Evolutionary conservation across 2,888 invertebrate genomes (phyloP), one percentile per base, ranked within the genome.

Genomic region (Epirrita christyi): DNA sequence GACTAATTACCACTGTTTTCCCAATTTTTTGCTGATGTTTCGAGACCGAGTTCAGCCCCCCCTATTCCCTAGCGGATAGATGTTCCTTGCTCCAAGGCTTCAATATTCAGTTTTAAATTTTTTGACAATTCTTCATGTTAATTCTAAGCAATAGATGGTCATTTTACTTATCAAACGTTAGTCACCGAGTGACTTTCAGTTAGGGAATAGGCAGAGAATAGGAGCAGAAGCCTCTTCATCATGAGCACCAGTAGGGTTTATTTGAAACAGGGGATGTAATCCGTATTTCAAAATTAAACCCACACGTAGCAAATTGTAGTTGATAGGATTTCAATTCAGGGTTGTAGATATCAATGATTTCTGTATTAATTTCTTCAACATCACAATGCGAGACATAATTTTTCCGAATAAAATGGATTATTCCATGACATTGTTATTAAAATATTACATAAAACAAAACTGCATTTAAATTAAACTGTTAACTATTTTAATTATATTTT

Each of bases 381-480:
- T 61, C 34, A 48, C 48, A 53, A n/a, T 42, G 43, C 15, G 27
- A 47, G 11, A 51, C 34, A n/a, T n/a, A 73, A 61, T 61, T 56
- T 72, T 77, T 77, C 71, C 71, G 60, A 67, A 51, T 72, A 68
- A 75, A 79, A 81, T 83, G 74, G 75, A 59, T 60, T 79, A 75
- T 76, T 80, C 88, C 88, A 88, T 90, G 88, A 89, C 88, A 90
- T 89, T 89, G 88, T 86, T 84, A 32, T 7, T 32, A 32, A 32
- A 32, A 32, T 32, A 32, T 32, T 32, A 83, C 70, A 70, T 62
- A 45, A 36, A 72, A 72, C 53, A 78, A 83, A 81, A 76, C 82
- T 88, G 91, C 92, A 91, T 92, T 91, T 91, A 88, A 89, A 89
- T 85, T 83, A 81, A 84, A 84, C 83, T 89, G 87, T 88, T 88